A percentile compares a stretch with the other conserved stretches of the same genome.
These are phyloP conservation scores for Cochlearius cochlearius DNA, from an alignment of 2,113 vertebrate species.

Conservation along the genomic window DNA sequence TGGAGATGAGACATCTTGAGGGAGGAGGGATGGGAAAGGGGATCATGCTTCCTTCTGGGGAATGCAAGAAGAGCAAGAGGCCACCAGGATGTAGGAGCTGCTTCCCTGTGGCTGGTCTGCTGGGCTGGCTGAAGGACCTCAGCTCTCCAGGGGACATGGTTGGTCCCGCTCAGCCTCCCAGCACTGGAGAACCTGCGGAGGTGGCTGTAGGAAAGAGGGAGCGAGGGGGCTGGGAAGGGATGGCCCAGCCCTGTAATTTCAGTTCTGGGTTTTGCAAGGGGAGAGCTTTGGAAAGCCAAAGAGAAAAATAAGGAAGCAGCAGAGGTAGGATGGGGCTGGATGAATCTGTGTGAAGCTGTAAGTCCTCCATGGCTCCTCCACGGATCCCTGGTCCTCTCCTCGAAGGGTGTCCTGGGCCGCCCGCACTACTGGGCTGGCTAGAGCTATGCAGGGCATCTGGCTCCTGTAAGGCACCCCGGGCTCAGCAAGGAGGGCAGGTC, in stretches of 20 bases:
- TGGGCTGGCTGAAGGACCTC: neutral
- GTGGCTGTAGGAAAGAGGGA: neutral
- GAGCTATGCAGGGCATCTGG: neutral
- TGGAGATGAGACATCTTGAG: neutral
- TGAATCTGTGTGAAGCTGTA: neutral
- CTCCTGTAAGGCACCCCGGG: neutral
- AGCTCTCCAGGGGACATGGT: neutral
- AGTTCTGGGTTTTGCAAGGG: conserved; percentile 54
- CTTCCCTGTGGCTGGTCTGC: neutral
- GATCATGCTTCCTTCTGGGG: neutral
- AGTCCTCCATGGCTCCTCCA: neutral
- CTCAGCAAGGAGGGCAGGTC: neutral
- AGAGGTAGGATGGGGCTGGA: neutral
- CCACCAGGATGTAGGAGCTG: neutral
- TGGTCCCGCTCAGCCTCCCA: neutral
- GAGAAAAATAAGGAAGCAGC: conserved; percentile 1
- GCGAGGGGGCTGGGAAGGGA: neutral
- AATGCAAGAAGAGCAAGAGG: neutral
- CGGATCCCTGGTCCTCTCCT: neutral
- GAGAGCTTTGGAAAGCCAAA: conserved; percentile 13
- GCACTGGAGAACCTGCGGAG: neutral
- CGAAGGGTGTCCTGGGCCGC: fast-evolving
- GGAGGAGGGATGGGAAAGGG: neutral
- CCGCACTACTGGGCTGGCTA: fast-evolving
- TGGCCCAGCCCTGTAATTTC: conserved; percentile 17